Base-by-base conservation (phyloP, 2,797 vertebrate species). In the Halcyon leucocephala region DNA sequence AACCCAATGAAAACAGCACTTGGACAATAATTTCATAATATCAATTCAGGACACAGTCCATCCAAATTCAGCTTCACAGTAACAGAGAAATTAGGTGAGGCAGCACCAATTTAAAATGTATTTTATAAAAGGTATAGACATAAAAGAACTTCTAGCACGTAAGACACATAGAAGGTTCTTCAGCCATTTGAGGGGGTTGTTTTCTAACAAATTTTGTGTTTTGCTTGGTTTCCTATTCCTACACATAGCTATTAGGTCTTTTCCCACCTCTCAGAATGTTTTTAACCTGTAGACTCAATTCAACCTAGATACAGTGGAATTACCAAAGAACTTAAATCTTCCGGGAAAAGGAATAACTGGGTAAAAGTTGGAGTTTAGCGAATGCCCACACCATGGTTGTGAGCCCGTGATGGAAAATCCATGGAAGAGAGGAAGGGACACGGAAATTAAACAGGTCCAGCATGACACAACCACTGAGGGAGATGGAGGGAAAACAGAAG, bases 161-260 rank as follows among this genome's bases (percentile, higher is more conserved):
- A n/a, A 66, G 55, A 66, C 0, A 4, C 0, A 0, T 8, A 21
- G 5, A 35, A 78, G n/a, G 42, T 4, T 77, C 33, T 61, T 24
- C 12, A 41, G 44, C 37, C 18, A 21, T 54, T 33, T 48, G 9
- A 14, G 20, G 7, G 9, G 5, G 2, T 18, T 26, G 10, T 14
- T 39, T 90, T 66, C 66, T 62, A 70, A 12, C 39, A 58, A 15
- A 4, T 64, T 64, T 12, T 13, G 6, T 9, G 1, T 28, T 78
- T 74, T 33, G 31, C 14, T 46, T 55, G 18, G 10, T 74, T 31
- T 84, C 70, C 57, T 67, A 4, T 29, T 71, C 62, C 62, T 17
- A 82, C 31, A 51, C 0, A 1, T 12, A 72, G 20, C 46, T 79
- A 25, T 9, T 42, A 8, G 9, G 6, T 65, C 39, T 67, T 39